phyloP scores from a whole-genome alignment of 2,888 invertebrate species.

The Acleris holmiana region DNA sequence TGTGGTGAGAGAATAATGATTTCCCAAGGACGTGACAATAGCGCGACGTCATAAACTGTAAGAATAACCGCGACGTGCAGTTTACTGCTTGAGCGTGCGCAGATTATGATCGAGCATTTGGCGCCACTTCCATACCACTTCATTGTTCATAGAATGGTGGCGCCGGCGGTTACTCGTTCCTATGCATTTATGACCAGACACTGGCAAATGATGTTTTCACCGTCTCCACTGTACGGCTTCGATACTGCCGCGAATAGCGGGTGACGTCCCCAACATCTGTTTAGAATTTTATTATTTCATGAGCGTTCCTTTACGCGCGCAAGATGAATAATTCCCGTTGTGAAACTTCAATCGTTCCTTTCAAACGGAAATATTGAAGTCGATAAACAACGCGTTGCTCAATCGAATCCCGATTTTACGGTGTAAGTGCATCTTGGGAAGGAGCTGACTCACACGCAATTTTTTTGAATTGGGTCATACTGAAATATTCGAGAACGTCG shows the following conservation, averaged over 20 bases:
- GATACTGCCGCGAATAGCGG: slow-evolving; percentile 58
- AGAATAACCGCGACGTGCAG: slow-evolving; percentile 42
- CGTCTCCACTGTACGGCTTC: slow-evolving; percentile 52
- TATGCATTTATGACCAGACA: slow-evolving; percentile 74
- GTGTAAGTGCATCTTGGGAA: slow-evolving; percentile 60
- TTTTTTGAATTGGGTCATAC: slow-evolving; percentile 67
- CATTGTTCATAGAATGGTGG: slow-evolving; percentile 81
- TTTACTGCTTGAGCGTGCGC: slow-evolving; percentile 50
- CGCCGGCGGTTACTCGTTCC: slow-evolving; percentile 72
- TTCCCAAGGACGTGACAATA: slow-evolving; percentile 62
- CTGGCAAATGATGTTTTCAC: slow-evolving; percentile 67
- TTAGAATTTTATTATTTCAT: slow-evolving; percentile 70
- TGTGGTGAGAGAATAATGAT: slow-evolving; percentile 29
- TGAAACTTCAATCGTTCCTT: slow-evolving; percentile 43
- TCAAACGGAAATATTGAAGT: slow-evolving; percentile 58
- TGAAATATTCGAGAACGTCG: slow-evolving; percentile 57
- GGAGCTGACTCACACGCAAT: slow-evolving; percentile 62
- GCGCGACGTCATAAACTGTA: slow-evolving; percentile 52
- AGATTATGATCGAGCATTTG: slow-evolving; percentile 71
- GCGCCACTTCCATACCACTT: slow-evolving; percentile 76
- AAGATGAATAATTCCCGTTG: slow-evolving; percentile 49
- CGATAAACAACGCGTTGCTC: slow-evolving; percentile 66
- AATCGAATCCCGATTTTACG: slow-evolving; percentile 52
- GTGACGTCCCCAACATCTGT: slow-evolving; percentile 56
- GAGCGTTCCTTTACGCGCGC: slow-evolving; percentile 54